Evolutionary conservation across 2,888 invertebrate species (phyloP), one percentile per base, ranked within the genome.

Genomic region (Heliothis peltigera): DNA sequence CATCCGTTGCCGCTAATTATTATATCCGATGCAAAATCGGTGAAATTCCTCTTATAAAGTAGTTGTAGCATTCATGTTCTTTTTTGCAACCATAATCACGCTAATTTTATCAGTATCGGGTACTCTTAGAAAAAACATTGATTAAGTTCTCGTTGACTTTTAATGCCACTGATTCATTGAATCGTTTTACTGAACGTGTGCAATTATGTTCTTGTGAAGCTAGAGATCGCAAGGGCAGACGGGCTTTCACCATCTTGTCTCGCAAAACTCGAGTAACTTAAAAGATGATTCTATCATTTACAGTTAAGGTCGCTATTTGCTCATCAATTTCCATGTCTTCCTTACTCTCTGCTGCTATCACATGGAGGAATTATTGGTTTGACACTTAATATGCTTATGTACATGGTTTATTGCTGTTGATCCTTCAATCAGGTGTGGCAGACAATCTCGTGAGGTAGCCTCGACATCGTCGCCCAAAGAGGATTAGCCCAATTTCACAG

Each of bases 221-320:
- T 91, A 89, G 90, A 91, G 89, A 92, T 92, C 89, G 91, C 90
- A 91, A 92, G 91, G 92, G 92, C 91, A 91, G 89, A 89, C 91
- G 80, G 89, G 91, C 93, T 94, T 94, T 94, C 93, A 92, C 93
- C 89, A 85, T 83, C 89, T 87, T 87, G 88, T 89, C 88, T 89
- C 85, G 84, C 79, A 71, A 80, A 80, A 70, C 64, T 74, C 63
- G 74, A 67, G 75, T 77, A 74, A 79, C 79, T 77, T 83, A 80
- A 89, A 89, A 89, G 86, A 79, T 85, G 71, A 83, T 82, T 80
- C 79, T 89, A 84, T 75, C 70, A 66, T 84, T 70, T 80, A 77
- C 61, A 56, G 70, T 81, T 91, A 91, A 88, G 88, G 89, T 88
- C 69, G 77, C 64, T 79, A 88, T 90, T 92, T 74, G 84, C 77